Base-by-base conservation (phyloP, 1,140 invertebrate genomes). In the Macrobrachium rosenbergii region DNA sequence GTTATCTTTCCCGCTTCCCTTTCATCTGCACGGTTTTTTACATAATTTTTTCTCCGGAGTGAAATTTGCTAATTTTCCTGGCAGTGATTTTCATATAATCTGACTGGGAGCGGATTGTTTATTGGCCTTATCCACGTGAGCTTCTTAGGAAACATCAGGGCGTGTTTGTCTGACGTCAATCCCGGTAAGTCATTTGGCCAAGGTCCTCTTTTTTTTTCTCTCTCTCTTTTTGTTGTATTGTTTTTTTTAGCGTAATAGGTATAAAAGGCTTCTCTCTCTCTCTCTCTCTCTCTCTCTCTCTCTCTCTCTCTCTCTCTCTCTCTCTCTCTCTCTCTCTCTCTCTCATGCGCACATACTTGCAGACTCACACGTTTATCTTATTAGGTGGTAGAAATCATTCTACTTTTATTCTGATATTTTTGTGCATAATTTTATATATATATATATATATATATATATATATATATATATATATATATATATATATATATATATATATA, bases 301-400 rank as follows among this genome's bases (percentile, higher is more conserved):
- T 67, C 64, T 67, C 64, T 67, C 64, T 67, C 19, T 67, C 64
- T 67, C 64, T 67, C 64, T 67, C 64, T 21, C 64, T 67, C 64
- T 67, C 64, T 67, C 64, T 67, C 64, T 67, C n/a, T 21, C n/a
- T 21, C n/a, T 21, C n/a, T 67, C 64, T 67, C 64, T 67, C 64
- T 67, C 64, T 67, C 64, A 11, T 16, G 8, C 64, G 8, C 10
- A 21, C 64, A 21, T 28, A 0, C 28, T 37, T 37, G 28, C 28
- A 37, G 3, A 37, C 28, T 37, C 28, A 37, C 28, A 37, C 28
- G 28, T 37, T 37, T 37, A 3, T 37, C 3, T 37, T 37, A 3
- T 37, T 37, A 37, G 28, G 28, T 37, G 28, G 28, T 37, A 37
- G 28, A 37, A 37, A 37, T 37, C 28, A n/a, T 67, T 7, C 8